Evolutionary conservation across 2,797 vertebrate genomes (phyloP).

Genomic region (Tauraco hartlaubi): DNA sequence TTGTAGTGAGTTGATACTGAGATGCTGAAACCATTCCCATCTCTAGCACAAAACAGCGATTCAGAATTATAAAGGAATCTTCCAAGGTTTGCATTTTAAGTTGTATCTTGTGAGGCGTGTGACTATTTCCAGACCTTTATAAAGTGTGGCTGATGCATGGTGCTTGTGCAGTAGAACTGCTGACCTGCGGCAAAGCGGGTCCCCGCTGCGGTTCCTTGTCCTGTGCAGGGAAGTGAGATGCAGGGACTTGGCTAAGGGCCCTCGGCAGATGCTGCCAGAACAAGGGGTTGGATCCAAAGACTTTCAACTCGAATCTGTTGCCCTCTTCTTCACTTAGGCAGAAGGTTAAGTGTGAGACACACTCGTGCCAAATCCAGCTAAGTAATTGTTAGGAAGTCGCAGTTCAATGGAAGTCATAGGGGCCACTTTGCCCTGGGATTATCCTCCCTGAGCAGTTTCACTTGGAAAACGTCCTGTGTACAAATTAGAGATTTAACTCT

Average conservation of each 20-base stretch:
- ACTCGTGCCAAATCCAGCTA: background rate
- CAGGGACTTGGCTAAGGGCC: background rate
- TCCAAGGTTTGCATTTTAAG: background rate
- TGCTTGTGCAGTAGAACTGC: fast-evolving
- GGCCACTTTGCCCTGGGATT: background rate
- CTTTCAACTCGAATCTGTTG: background rate
- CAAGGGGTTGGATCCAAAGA: background rate
- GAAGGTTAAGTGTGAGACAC: background rate
- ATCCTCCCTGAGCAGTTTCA: background rate
- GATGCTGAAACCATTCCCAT: background rate
- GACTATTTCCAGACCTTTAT: background rate
- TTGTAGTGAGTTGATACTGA: background rate
- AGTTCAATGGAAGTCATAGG: background rate
- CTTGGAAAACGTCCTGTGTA: background rate
- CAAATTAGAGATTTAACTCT: background rate
- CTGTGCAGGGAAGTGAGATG: background rate
- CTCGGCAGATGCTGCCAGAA: background rate
- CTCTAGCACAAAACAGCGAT: background rate
- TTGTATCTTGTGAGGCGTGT: background rate
- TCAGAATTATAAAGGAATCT: fast-evolving
- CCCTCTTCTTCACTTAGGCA: background rate
- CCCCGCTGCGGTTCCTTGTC: fast-evolving
- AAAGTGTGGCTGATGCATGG: fast-evolving
- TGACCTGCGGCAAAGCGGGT: fast-evolving
- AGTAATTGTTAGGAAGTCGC: background rate